Base-by-base conservation (phyloP, 2,113 vertebrate genomes). In the Herpetotheres cachinnans region DNA sequence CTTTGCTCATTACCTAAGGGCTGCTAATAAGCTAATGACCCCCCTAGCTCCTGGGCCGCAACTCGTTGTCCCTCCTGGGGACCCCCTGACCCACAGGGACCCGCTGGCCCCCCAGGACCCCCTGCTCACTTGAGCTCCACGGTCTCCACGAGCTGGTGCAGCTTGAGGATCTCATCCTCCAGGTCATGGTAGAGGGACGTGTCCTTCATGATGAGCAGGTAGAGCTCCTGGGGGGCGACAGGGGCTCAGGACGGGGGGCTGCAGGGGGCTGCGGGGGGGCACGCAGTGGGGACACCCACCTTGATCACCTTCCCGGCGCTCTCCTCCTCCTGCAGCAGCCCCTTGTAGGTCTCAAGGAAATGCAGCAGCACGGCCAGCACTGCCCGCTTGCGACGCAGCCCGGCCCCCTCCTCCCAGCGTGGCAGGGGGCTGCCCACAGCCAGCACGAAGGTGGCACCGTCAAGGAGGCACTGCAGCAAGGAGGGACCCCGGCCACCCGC, bases 331-430 rank as follows among this genome's bases (percentile, higher is more conserved):
- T 99, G 99, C 90, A 99, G 98, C 69, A 99, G 98, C 72, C 99
- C 99, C 94, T 99, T 98, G 98, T 99, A 99, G 11, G 99, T 99
- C 87, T 99, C 99, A 97, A 99, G 97, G 97, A 99, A 99, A 46
- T 99, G 98, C 86, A 99, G 99, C 47, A 99, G 98, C 88, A 99
- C 98, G 22, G 97, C 98, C 65, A 99, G 98, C 72, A 99, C 99
- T 6, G 99, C 99, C 94, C 98, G 98, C 96, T 99, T 99, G 97
- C 98, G 98, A 96, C 42, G 97, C 97, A 93, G 92, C 95, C 59
- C 98, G 78, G 98, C 95, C 3, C 92, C 97, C 79, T 93, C 98
- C 89, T 98, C 98, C 98, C 98, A 96, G 90, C 67, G 77, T 2
- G 90, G 81, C 16, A 84, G 67, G 50, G 94, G 82, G 77, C 83